A percentile compares a stretch with the other conserved stretches of the same genome.
phyloP scores from a whole-genome alignment of 2,888 invertebrate genomes.

The Operophtera brumata region DNA sequence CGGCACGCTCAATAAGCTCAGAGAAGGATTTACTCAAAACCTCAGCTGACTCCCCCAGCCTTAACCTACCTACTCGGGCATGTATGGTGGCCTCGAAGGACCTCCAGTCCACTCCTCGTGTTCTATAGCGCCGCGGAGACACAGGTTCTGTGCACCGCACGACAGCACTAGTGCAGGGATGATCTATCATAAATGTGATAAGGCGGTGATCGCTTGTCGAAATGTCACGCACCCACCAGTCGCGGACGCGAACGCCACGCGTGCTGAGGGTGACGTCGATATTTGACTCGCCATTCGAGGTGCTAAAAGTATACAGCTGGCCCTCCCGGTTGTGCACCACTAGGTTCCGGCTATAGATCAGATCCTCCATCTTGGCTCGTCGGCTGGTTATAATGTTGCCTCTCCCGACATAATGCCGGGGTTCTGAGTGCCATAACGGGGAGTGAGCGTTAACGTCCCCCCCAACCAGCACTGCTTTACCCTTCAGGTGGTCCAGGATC shows the following conservation, averaged over 20 bases:
- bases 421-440: too few species aligned
- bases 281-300: conserved; percentile 30
- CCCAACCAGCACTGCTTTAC: too few species aligned
- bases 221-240: conserved; percentile 22
- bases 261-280: conserved; percentile 34
- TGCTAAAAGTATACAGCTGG: conserved; percentile 23
- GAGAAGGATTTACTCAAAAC: background rate
- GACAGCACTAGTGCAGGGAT: background rate
- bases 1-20: background rate
- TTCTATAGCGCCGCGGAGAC: background rate
- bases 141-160: background rate
- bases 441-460: too few species aligned
- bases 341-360: background rate
- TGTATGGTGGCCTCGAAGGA: background rate
- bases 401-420: too few species aligned
- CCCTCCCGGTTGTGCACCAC: background rate
- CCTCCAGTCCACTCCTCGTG: background rate
- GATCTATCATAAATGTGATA: background rate
- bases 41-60: background rate
- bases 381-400: too few species aligned
- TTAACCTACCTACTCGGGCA: background rate
- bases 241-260: background rate
- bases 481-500: too few species aligned
- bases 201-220: conserved; percentile 1
- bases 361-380: background rate